Evolutionary conservation across 2,888 invertebrate genomes (phyloP), one percentile per base, ranked within the genome.

Genomic region (Coleophora flavipennella): DNA sequence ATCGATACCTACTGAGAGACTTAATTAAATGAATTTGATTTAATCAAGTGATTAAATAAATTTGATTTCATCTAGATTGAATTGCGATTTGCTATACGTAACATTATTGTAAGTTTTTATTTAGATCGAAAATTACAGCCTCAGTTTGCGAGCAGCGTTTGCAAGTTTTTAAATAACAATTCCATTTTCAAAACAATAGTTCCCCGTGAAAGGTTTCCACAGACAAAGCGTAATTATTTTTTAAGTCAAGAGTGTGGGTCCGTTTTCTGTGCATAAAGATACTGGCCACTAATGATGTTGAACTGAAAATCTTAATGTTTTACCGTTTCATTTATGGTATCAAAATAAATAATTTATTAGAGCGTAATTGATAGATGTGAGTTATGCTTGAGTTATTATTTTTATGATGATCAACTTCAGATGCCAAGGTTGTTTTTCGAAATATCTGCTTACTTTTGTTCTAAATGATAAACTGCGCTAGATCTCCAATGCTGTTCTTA

Each of bases 141-240:
- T 20, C 20, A 20, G 3, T 20, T 12, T 13, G 31, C 31, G 11
- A 31, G 11, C 12, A n/a, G 13, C 12, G 13, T 13, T 38, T 32
- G 13, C 46, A 36, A 36, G 27, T 45, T 41, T 46, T 43, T 41
- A 45, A 49, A 53, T 43, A 38, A 46, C 49, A 46, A 44, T 53
- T 53, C 38, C 39, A 48, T 52, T 56, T 55, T 44, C 40, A 46
- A 47, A 56, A 46, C 45, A 50, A 47, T 41, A 34, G 35, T 31
- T 14, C 31, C 35, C 26, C 34, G 48, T 38, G 46, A 45, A 47
- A 36, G 46, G 40, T 49, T 50, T 46, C 41, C 45, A 54, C 53
- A 51, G 49, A 58, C 54, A 55, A 61, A 54, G 50, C 46, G 44
- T 50, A 51, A 55, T 57, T 59, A 48, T 55, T 56, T 57, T 38